Percentiles rank a stretch among this genome's conserved stretches.
Evolutionary conservation across 2,797 vertebrate species (phyloP).

Genomic region (Coreius guichenoti): DNA sequence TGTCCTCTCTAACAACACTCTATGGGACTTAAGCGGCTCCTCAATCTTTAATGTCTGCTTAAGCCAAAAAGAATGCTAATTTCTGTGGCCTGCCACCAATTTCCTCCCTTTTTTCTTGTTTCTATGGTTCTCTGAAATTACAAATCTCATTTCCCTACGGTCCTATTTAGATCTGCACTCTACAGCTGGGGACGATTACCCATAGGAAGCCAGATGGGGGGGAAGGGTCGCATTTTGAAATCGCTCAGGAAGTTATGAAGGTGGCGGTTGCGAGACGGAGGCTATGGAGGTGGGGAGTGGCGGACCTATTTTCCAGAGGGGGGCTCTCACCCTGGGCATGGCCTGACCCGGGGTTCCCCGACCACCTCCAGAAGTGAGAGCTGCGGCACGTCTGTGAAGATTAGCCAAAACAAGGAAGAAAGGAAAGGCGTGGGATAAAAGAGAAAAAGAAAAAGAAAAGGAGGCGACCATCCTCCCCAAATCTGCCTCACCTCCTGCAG

Average conservation of each 20-base stretch:
- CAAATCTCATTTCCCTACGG: constrained; percentile 79
- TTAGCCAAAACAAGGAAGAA: constrained; percentile 67
- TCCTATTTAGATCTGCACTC: constrained; percentile 71
- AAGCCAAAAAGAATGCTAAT: constrained; percentile 81
- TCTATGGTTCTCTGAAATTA: constrained; percentile 77
- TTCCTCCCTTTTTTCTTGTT: constrained; percentile 65
- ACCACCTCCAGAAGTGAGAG: constrained; percentile 34
- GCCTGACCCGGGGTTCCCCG: constrained; percentile 21
- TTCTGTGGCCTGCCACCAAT: constrained; percentile 80
- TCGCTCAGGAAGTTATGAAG: constrained; percentile 69
- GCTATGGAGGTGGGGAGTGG: neutral
- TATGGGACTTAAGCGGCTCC: constrained; percentile 76
- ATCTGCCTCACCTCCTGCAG: constrained; percentile 36
- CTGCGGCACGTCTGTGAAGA: constrained; percentile 65
- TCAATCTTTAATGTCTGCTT: constrained; percentile 80
- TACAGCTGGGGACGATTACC: constrained; percentile 83
- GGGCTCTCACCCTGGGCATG: constrained; percentile 55
- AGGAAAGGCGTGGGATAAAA: constrained; percentile 54
- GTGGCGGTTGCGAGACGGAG: constrained; percentile 61
- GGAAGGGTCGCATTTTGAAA: constrained; percentile 60
- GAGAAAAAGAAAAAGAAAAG: constrained; percentile 50
- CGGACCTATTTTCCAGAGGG: constrained; percentile 62
- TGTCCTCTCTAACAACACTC: constrained; percentile 64
- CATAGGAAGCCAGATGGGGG: constrained; percentile 75
- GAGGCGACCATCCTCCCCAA: constrained; percentile 28